Conservation (phyloP, 2,797 vertebrate species). For the Poeciliopsis turneri region DNA sequence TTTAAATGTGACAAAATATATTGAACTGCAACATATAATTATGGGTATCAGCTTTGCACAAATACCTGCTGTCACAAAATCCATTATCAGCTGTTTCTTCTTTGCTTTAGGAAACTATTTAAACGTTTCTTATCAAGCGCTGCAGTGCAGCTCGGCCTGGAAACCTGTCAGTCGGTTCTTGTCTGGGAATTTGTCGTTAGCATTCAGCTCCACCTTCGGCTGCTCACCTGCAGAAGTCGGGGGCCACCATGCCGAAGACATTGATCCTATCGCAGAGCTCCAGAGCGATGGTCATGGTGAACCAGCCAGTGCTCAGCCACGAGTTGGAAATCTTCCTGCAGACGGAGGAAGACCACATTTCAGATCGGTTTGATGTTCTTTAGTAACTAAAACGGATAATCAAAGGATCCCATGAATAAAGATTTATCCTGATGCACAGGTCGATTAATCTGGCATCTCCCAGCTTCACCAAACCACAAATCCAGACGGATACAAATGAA, state of each 20-base stretch:
- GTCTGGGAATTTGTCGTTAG: conserved; percentile 17
- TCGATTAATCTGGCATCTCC: conserved; percentile 47
- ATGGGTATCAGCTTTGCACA: conserved; percentile 20
- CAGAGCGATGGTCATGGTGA: conserved; percentile 97
- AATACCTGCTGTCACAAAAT: conserved; percentile 33
- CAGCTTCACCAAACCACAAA: conserved; percentile 68
- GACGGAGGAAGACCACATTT: conserved; percentile 20
- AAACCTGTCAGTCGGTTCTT: not conserved
- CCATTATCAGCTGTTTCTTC: conserved; percentile 41
- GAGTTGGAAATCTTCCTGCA: conserved; percentile 96
- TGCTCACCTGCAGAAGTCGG: conserved; percentile 98
- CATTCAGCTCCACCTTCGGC: conserved; percentile 19
- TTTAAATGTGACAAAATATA: not conserved
- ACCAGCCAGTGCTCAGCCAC: conserved; percentile 99
- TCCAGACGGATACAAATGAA: conserved; percentile 62
- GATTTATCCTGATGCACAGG: conserved; percentile 55
- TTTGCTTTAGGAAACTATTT: conserved; percentile 22
- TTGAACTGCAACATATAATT: not conserved
- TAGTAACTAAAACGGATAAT: conserved; percentile 47
- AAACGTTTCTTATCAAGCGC: conserved; percentile 38
- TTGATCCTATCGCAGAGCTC: conserved; percentile 96
- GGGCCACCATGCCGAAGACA: conserved; percentile 97
- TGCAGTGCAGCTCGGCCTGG: not conserved
- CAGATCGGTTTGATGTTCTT: conserved; percentile 42
- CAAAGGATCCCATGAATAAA: conserved; percentile 50